Evolutionary conservation across 2,797 vertebrate genomes (phyloP).

Genomic region (Anomalospiza imberbis): DNA sequence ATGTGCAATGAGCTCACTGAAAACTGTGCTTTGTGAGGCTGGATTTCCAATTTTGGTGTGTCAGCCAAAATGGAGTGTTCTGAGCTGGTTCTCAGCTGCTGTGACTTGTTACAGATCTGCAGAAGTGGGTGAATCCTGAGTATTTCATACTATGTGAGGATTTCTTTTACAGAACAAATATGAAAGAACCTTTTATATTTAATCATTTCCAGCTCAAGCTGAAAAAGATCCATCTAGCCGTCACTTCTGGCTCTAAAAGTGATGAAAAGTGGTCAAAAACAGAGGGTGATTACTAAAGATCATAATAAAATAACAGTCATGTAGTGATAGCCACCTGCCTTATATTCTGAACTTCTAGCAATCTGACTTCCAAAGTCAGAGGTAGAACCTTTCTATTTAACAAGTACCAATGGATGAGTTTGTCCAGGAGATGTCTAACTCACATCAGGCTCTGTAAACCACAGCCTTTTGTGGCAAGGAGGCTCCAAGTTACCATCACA

Average conservation of each 20-base stretch:
- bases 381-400: background rate
- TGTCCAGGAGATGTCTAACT: background rate
- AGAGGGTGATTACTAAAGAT: background rate
- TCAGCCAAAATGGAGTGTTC: background rate
- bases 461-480: background rate
- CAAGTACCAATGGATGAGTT: background rate
- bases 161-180: background rate
- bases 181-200: background rate
- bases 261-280: background rate
- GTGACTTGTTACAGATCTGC: background rate
- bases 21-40: background rate
- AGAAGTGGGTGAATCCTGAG: background rate
- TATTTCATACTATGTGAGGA: background rate
- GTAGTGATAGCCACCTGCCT: background rate
- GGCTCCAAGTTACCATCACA: background rate
- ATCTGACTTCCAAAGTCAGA: background rate
- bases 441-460: background rate
- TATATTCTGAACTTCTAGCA: background rate
- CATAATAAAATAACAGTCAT: background rate
- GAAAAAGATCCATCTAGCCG: background rate
- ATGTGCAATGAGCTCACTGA: background rate
- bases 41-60: background rate
- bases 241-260: background rate
- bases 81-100: background rate
- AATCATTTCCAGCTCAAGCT: background rate